These are phyloP conservation scores for Pristionchus arcanus DNA, from an alignment of 2,888 invertebrate genomes.

Conservation along the genomic window DNA sequence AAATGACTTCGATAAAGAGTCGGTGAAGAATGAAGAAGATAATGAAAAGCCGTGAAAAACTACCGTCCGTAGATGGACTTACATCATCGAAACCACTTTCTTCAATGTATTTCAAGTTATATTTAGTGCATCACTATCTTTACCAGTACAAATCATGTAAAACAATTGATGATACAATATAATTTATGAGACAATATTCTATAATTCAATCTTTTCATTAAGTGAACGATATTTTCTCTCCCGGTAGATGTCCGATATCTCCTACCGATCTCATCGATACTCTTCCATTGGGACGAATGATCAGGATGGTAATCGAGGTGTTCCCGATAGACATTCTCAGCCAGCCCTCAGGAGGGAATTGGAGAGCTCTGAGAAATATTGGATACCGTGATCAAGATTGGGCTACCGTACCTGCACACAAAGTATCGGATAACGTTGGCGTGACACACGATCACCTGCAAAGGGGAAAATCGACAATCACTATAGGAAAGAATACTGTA, in stretches of 20 bases:
- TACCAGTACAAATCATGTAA: no score
- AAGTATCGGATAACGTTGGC: constrained; percentile 97
- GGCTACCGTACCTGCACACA: constrained; percentile 86
- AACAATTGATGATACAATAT: no score
- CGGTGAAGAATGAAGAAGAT: no score
- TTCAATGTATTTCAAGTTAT: no score
- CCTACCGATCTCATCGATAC: constrained; percentile 89
- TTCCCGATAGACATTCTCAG: constrained; percentile 92
- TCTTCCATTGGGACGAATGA: constrained; percentile 89
- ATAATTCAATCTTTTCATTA: constrained; percentile 55
- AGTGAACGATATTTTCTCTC: constrained; percentile 82
- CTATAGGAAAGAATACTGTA: neutral
- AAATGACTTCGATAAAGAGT: no score
- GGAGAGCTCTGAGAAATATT: constrained; percentile 87
- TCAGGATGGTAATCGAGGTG: constrained; percentile 92
- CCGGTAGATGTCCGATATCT: constrained; percentile 93
- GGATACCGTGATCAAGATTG: neutral
- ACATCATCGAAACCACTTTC: no score
- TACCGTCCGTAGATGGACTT: no score
- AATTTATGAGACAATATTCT: no score
- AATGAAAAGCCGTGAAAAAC: no score
- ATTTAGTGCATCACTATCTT: no score
- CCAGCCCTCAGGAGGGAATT: constrained; percentile 98
- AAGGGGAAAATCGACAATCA: neutral
- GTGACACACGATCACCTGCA: constrained; percentile 90